These are phyloP conservation scores for Kryptolebias marmoratus DNA, from an alignment of 2,113 vertebrate genomes.

Conservation along the genomic window DNA sequence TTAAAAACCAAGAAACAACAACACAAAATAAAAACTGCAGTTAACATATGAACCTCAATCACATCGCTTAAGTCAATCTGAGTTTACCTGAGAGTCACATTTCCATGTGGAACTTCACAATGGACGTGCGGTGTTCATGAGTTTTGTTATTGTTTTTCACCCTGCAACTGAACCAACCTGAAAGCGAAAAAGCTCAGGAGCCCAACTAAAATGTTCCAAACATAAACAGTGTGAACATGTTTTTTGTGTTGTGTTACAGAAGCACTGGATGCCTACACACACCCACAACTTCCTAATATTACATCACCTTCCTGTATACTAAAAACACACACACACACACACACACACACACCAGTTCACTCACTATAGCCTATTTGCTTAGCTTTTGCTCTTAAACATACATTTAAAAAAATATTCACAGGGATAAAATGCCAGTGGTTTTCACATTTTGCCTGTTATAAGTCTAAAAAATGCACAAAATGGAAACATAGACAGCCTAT, in stretches of 20 bases:
- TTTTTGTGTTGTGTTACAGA: slow-evolving; percentile 39
- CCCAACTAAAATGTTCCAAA: slow-evolving; percentile 53
- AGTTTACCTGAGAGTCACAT: slow-evolving; percentile 33
- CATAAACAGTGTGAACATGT: slow-evolving; percentile 45
- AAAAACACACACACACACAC: slow-evolving; percentile 15
- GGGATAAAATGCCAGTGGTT: no score
- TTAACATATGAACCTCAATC: not conserved
- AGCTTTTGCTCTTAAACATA: slow-evolving; percentile 6
- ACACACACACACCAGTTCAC: slow-evolving; percentile 16
- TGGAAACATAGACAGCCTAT: no score
- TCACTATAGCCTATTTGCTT: slow-evolving; percentile 10
- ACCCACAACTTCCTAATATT: slow-evolving; percentile 59
- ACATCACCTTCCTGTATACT: slow-evolving; percentile 36
- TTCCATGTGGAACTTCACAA: slow-evolving; percentile 25
- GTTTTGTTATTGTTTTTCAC: slow-evolving; percentile 5
- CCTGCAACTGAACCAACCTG: slow-evolving; percentile 32
- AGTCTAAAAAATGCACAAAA: not conserved
- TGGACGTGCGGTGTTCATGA: slow-evolving; percentile 32
- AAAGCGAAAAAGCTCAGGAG: slow-evolving; percentile 44
- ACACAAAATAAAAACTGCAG: not conserved
- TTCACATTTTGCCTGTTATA: not conserved
- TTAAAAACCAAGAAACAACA: not conserved
- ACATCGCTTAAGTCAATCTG: slow-evolving; percentile 28
- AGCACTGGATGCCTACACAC: slow-evolving; percentile 47
- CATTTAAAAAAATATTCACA: slow-evolving; percentile 16